Percentiles rank a stretch among this genome's conserved stretches.
phyloP scores from a whole-genome alignment of 2,888 invertebrate genomes.

The Rhogogaster chlorosoma region DNA sequence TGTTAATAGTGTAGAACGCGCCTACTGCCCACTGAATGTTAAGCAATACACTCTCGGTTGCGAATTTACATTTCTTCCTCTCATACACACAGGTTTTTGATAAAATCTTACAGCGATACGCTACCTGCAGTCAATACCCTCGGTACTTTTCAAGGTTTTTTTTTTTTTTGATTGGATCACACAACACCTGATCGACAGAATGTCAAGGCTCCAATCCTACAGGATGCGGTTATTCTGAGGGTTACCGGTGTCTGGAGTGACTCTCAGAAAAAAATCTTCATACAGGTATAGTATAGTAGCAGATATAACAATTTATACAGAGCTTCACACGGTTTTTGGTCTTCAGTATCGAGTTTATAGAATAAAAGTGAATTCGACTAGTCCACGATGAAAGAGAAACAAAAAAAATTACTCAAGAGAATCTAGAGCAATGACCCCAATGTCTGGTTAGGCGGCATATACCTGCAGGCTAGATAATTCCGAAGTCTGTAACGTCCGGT shows the following conservation, averaged over 20 bases:
- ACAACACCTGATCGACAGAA: not conserved
- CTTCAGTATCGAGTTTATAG: not conserved
- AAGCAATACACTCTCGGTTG: slow-evolving; percentile 14
- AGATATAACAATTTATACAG: not conserved
- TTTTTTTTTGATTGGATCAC: not conserved
- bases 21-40: slow-evolving; percentile 29
- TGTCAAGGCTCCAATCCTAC: not conserved
- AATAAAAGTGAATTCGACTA: not conserved
- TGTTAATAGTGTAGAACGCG: slow-evolving; percentile 21
- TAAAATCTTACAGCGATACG: slow-evolving; percentile 9
- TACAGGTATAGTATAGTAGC: not conserved
- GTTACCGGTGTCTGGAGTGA: not conserved
- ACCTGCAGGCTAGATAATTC: slow-evolving; percentile 1
- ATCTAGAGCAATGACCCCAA: slow-evolving; percentile 11
- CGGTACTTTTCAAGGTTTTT: not conserved
- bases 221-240: not conserved
- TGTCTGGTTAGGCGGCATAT: not conserved
- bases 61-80: slow-evolving; percentile 20
- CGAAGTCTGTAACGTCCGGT: slow-evolving; percentile 15
- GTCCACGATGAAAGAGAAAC: not conserved
- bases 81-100: not conserved
- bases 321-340: not conserved
- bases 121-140: not conserved
- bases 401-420: not conserved
- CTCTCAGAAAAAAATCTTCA: not conserved